Evolutionary conservation across 2,113 vertebrate genomes (phyloP).

Genomic region (Menidia beryllina): DNA sequence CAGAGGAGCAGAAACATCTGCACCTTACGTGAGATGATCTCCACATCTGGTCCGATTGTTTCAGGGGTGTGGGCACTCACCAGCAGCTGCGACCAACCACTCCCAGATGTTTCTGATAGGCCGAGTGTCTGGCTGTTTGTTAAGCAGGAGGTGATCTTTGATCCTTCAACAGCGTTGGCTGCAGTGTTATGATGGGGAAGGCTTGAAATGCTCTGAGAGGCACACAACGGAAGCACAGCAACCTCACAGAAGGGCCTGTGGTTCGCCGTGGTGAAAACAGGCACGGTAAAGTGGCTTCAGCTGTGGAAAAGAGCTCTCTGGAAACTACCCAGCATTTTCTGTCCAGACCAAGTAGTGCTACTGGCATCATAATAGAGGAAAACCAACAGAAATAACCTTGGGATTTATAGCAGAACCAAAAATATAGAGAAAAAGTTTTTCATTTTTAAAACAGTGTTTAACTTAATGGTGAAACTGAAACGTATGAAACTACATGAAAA

Average conservation of each 20-base stretch:
- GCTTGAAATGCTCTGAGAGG: conserved; percentile 50
- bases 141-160: conserved; percentile 76
- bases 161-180: conserved; percentile 66
- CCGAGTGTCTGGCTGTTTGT: conserved; percentile 77
- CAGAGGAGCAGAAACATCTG: conserved; percentile 74
- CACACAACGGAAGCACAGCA: conserved; percentile 68
- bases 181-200: conserved; percentile 69
- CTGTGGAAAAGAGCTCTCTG: conserved; percentile 65
- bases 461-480: conserved; percentile 22
- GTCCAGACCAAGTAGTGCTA: conserved; percentile 53
- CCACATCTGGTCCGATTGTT: conserved; percentile 78
- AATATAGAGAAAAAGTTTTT: conserved; percentile 15
- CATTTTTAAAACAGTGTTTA: conserved; percentile 33
- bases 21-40: conserved; percentile 78
- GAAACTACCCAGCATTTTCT: conserved; percentile 65
- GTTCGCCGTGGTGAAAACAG: conserved; percentile 69
- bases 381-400: conserved; percentile 57
- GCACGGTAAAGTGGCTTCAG: conserved; percentile 72
- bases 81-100: conserved; percentile 75
- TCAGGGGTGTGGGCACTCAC: conserved; percentile 72
- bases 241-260: conserved; percentile 68
- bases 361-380: conserved; percentile 56
- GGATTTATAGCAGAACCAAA: conserved; percentile 38
- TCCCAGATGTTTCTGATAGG: conserved; percentile 82
- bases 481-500: conserved; percentile 27